Evolutionary conservation across 2,888 invertebrate genomes (phyloP), one percentile per base, ranked within the genome.

Genomic region (Villa cingulata): DNA sequence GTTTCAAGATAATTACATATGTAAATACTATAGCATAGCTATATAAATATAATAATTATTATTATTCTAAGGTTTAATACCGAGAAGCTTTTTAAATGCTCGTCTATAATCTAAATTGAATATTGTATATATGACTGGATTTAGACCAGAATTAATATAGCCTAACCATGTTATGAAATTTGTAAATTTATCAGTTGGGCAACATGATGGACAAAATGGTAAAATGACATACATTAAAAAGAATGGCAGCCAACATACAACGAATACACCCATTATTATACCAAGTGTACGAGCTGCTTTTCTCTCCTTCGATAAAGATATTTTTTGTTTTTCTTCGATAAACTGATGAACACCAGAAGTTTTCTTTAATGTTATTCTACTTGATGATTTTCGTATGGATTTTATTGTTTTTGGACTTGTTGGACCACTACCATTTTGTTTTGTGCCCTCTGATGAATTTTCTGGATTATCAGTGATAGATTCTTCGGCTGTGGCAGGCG

Each of bases 201-300:
- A 84, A 67, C 89, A 90, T 53, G 75, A 75, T 14, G 78, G 72
- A 63, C 90, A 90, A 65, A 92, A 94, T 5, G 94, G 92, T 55
- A 87, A 75, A 52, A 92, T 87, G 41, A 95, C 83, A 68, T 95
- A 95, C 81, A 94, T 86, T 36, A 94, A 78, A 69, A 96, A 97
- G 72, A 97, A 97, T 5, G 97, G 97, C 51, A 96, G 74, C 97
- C 96, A 97, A 68, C 96, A 96, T 12, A 95, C 82, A 42, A 96
- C 91, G 65, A 97, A 97, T 1, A 94, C 94, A 6, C 95, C 95
- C 68, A 96, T 95, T 49, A 97, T 95, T 48, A 97, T 94, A 19
- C 94, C 96, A 3, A 97, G 75, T 1, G 95, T 96, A 45, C 95
- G 75, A 0, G 96, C 95, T 0, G 96, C 96, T 37, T 94, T 77